Conservation (phyloP, 2,113 vertebrate genomes). For the Pandion haliaetus region DNA sequence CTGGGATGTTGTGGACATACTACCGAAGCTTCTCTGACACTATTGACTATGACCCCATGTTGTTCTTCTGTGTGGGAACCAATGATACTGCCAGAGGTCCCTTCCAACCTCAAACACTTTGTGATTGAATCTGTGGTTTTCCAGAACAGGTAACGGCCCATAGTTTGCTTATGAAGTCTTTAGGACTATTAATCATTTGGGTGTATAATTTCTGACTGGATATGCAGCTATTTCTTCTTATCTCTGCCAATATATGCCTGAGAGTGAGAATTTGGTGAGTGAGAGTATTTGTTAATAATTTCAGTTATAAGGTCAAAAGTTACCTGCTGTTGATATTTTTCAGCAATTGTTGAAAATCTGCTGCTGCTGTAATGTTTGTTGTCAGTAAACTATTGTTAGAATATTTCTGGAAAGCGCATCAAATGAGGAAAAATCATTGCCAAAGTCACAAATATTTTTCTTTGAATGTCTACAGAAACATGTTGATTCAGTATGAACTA, state of each 20-base stretch:
- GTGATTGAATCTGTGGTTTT: not conserved
- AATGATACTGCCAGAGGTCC: not conserved
- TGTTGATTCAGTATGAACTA: not conserved
- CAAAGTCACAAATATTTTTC: not conserved
- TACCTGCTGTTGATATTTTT: not conserved
- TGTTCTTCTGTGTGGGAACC: not conserved
- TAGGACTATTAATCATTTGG: not conserved
- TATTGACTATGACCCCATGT: not conserved
- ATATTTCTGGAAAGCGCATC: not conserved
- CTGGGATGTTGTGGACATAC: not conserved
- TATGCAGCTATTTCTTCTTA: not conserved
- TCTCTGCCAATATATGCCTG: not conserved
- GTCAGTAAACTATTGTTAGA: not conserved
- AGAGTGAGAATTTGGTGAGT: not conserved
- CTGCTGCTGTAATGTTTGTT: not conserved
- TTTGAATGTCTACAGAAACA: not conserved
- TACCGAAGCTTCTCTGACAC: not conserved
- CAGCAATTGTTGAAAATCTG: not conserved
- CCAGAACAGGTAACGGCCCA: not conserved
- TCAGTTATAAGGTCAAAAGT: not conserved
- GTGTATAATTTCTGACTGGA: not conserved
- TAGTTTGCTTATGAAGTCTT: not conserved
- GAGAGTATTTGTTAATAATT: not conserved
- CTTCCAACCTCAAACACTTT: not conserved
- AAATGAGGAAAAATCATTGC: not conserved